Evolutionary conservation across 1,140 invertebrate species (phyloP).

Genomic region (Andricus grossulariae): DNA sequence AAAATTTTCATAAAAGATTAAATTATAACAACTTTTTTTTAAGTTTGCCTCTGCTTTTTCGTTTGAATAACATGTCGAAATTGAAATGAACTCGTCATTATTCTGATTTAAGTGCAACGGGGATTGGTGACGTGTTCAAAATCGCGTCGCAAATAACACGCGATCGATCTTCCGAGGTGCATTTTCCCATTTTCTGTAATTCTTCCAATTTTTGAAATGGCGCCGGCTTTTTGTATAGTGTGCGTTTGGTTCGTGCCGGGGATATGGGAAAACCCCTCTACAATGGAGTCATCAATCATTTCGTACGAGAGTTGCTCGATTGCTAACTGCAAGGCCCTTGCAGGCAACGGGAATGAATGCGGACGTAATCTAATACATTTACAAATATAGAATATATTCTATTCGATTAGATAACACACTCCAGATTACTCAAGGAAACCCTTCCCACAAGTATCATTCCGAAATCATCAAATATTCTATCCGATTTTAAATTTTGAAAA

Average conservation of each 20-base stretch:
- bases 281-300: conserved; percentile 73
- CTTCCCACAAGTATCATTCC: conserved; percentile 2
- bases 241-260: conserved; percentile 59
- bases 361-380: conserved; percentile 69
- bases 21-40: too few relatives aligned
- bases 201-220: conserved; percentile 68
- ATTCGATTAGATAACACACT: conserved; percentile 42
- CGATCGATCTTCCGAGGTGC: conserved; percentile 68
- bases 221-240: conserved; percentile 64
- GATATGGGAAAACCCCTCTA: conserved; percentile 65
- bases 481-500: neutral
- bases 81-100: conserved; percentile 37
- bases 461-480: neutral
- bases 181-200: conserved; percentile 69
- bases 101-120: conserved; percentile 50
- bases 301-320: conserved; percentile 68
- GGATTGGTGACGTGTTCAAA: conserved; percentile 40
- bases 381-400: conserved; percentile 49
- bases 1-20: too few relatives aligned
- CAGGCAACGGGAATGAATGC: conserved; percentile 54
- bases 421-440: neutral
- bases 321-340: conserved; percentile 64
- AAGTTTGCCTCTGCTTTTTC: conserved; percentile 23
- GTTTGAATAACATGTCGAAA: neutral
- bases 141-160: conserved; percentile 54